Evolutionary conservation across 2,113 vertebrate species (phyloP), one percentile per base, ranked within the genome.

Genomic region (Porphyrio hochstetteri): DNA sequence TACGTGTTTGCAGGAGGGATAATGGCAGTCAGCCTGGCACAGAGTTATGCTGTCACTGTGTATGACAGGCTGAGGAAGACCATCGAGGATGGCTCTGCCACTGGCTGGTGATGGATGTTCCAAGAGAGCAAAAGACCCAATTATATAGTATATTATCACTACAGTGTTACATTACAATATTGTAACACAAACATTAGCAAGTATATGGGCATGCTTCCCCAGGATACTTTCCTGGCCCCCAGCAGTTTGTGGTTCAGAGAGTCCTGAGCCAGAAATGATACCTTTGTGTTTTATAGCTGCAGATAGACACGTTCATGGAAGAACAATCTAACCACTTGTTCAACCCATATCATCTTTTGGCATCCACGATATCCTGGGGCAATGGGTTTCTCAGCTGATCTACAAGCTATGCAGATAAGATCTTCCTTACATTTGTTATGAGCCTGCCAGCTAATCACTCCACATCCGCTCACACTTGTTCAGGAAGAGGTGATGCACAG

Each of bases 391-490:
- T 59, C 1, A 35, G 82, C 71, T 95, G 76, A 93, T 92, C 75
- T 88, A 63, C 55, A 67, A 91, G 79, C 50, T 80, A 63, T 88
- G 92, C 50, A 95, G 85, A 93, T 74, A 80, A 93, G 59, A 80
- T 80, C 79, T 94, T 86, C 71, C 53, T 71, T 82, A 71, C 14
- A 18, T 85, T 90, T 91, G 63, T 65, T 90, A 82, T 61, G 71
- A 90, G 60, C 85, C 35, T 93, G 88, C 36, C 59, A 82, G 59
- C 55, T 72, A 63, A 93, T 76, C 90, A 79, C 67, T 85, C 55
- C 48, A 53, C 6, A 3, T 69, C 33, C 0, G 0, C 69, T 91
- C 8, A 7, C 91, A 78, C 75, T 92, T 94, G 48, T 31, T 88
- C 92, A 93, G 90, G 88, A 94, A 92, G 94, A 94, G n/a, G 36